A percentile compares a stretch with the other conserved stretches of the same genome.
Conservation (phyloP, 2,888 invertebrate species). For the Mycogona germanica region DNA sequence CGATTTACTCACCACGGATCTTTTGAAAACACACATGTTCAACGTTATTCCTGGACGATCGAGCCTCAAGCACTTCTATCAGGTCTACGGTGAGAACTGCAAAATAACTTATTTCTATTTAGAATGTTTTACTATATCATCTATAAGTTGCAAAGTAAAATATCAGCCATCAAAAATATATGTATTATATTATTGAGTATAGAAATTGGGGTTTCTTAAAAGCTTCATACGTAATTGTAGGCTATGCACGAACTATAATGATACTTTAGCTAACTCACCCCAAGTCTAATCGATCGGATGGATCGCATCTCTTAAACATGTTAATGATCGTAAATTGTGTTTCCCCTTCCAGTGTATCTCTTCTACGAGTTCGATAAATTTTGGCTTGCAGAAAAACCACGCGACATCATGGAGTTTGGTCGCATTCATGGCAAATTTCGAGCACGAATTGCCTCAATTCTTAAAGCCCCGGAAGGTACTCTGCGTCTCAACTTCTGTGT, state of each 20-base stretch:
- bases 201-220: too few relatives aligned
- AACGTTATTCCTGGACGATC: conserved; percentile 46
- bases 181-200: too few relatives aligned
- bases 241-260: too few relatives aligned
- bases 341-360: conserved; percentile 46
- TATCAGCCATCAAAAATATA: too few relatives aligned
- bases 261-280: too few relatives aligned
- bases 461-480: conserved; percentile 54
- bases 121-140: too few relatives aligned
- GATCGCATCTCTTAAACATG: too few relatives aligned
- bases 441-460: conserved; percentile 49
- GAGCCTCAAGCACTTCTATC: conserved; percentile 57
- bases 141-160: too few relatives aligned
- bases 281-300: too few relatives aligned
- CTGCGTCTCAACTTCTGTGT: conserved; percentile 69
- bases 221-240: too few relatives aligned
- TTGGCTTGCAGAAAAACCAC: conserved; percentile 85
- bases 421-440: conserved; percentile 75
- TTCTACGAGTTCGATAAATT: conserved; percentile 90
- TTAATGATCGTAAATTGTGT: too few relatives aligned
- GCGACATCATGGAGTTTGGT: conserved; percentile 92
- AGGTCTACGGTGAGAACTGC: conserved; percentile 58
- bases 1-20: conserved; percentile 61
- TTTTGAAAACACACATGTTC: conserved; percentile 82
- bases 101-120: neutral